Evolutionary conservation across 2,888 invertebrate genomes (phyloP).

Genomic region (Notodonta dromedarius): DNA sequence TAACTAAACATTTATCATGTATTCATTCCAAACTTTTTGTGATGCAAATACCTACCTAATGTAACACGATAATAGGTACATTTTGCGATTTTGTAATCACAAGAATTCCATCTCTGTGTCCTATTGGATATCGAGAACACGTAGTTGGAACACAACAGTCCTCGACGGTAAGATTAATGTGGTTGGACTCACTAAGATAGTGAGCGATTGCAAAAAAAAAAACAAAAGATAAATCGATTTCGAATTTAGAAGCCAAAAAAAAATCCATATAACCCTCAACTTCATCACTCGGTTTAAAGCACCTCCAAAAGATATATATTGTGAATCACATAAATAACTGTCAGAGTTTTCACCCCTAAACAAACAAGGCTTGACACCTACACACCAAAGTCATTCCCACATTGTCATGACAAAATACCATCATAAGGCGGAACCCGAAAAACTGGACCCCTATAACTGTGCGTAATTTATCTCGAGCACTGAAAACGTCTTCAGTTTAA

Average conservation of each 20-base stretch:
- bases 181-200: constrained; percentile 62
- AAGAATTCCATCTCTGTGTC: background rate
- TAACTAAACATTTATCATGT: no score
- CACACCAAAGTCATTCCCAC: constrained; percentile 52
- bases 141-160: constrained; percentile 54
- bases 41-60: no score
- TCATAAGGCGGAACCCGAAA: constrained; percentile 76
- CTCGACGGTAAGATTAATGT: constrained; percentile 65
- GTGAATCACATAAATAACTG: constrained; percentile 38
- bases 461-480: constrained; percentile 70
- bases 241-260: constrained; percentile 6
- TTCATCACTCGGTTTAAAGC: constrained; percentile 17
- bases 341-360: constrained; percentile 43
- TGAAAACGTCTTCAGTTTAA: constrained; percentile 79
- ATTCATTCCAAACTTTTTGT: no score
- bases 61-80: no score
- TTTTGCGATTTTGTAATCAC: no score
- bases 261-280: constrained; percentile 32
- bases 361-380: constrained; percentile 45
- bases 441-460: constrained; percentile 79
- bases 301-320: constrained; percentile 39
- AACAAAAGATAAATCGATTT: constrained; percentile 24
- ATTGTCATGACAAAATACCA: constrained; percentile 71
- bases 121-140: constrained; percentile 30
- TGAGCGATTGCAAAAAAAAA: constrained; percentile 36